Evolutionary conservation across 2,888 invertebrate genomes (phyloP), one percentile per base, ranked within the genome.

Genomic region (Drosophila antonietae): DNA sequence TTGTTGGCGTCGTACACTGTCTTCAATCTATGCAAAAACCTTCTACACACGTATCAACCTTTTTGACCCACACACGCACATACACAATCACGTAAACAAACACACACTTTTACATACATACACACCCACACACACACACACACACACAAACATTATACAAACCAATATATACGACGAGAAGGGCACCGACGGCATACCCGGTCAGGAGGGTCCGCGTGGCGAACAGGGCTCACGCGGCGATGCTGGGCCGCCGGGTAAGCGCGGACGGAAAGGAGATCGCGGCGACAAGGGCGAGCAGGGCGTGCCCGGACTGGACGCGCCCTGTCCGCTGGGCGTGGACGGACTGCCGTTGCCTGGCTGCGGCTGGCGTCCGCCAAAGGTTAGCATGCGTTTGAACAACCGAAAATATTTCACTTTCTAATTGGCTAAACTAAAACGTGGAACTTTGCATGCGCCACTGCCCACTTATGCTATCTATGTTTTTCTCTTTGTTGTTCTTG

Each of bases 311-410:
- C 94, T 99, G 89, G 99, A 99, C 94, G 99, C 99, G 51, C 99
- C 99, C n/a, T 99, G 99, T 94, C 99, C 99, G 78, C 94, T 98
- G 68, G 99, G 98, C 66, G 95, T 96, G 58, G 98, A 99, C 93
- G 99, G 99, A 73, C 94, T 99, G 90, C 99, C 99, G 74, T 94
- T 99, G 90, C 97, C 98, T 61, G 98, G 98, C 89, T 99, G 99
- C 93, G 98, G 98, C 88, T 98, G 97, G 97, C 94, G 97, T 93
- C 96, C 97, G 85, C 95, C 96, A 88, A 96, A 97, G 95, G 97
- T 97, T 95, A 90, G 86, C 88, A 77, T 75, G 75, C 70, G 43
- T 68, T 59, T 55, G 31, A 58, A 58, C 63, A 58, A 78, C 46
- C 55, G 14, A 64, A 69, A 72, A 52, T 49, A 61, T 61, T 62